phyloP scores from a whole-genome alignment of 2,888 invertebrate species.

The Morpho deidamia region DNA sequence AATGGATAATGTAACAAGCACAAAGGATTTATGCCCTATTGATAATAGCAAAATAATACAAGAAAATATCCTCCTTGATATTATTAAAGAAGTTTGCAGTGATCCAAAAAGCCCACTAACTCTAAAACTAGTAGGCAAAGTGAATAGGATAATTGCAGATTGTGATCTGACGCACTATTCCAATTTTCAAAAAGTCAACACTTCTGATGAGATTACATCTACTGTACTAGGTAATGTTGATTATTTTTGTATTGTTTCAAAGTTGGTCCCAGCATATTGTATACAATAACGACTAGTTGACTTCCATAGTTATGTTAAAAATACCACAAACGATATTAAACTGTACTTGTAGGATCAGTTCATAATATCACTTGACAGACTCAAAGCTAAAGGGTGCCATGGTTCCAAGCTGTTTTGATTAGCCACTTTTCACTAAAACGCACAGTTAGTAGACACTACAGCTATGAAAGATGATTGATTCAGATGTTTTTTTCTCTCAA shows the following conservation, averaged over 20 bases:
- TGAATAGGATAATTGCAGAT: constrained; percentile 59
- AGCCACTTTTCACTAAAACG: too few relatives aligned
- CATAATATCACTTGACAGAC: too few relatives aligned
- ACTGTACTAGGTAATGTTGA: constrained; percentile 51
- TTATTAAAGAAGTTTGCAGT: constrained; percentile 56
- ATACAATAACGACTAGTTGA: too few relatives aligned
- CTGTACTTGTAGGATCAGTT: too few relatives aligned
- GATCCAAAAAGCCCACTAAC: constrained; percentile 43
- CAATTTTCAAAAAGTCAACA: constrained; percentile 59
- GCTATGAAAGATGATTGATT: too few relatives aligned
- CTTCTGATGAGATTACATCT: constrained; percentile 61
- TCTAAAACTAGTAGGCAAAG: constrained; percentile 51
- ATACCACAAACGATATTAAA: too few relatives aligned
- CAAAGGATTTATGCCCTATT: constrained; percentile 35
- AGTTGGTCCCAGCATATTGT: too few relatives aligned
- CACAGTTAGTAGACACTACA: too few relatives aligned
- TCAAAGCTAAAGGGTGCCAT: too few relatives aligned
- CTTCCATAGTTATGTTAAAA: too few relatives aligned
- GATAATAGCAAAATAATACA: constrained; percentile 39
- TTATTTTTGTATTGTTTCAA: neutral
- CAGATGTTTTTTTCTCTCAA: too few relatives aligned
- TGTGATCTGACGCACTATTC: constrained; percentile 59
- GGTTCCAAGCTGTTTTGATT: too few relatives aligned
- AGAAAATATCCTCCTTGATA: constrained; percentile 55
- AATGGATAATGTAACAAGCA: constrained; percentile 56